Conservation (phyloP, 2,113 vertebrate genomes). For the Xerus inauris region DNA sequence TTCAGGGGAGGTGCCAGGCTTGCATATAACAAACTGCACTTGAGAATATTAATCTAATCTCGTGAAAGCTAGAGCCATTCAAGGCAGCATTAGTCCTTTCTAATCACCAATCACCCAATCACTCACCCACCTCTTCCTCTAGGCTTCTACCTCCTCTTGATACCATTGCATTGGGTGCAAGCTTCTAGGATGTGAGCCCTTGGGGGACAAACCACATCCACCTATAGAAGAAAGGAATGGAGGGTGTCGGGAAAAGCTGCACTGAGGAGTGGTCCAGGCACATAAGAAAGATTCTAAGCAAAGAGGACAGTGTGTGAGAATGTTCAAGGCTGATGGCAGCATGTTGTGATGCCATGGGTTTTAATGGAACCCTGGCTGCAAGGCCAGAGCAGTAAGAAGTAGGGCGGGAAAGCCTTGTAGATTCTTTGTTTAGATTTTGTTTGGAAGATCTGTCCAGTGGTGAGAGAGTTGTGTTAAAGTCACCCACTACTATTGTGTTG, state of each 20-base stretch:
- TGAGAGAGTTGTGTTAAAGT: too few species aligned
- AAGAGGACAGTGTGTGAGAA: background rate
- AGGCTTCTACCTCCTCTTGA: background rate
- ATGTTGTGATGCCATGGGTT: accelerated
- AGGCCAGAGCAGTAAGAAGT: background rate
- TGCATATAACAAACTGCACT: too few species aligned
- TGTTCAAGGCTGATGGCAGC: background rate
- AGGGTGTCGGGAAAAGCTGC: background rate
- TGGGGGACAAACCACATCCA: background rate
- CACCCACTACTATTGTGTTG: too few species aligned
- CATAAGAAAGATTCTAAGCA: background rate
- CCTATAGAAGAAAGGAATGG: background rate
- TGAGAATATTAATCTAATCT: background rate
- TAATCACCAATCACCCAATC: too few species aligned
- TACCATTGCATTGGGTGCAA: too few species aligned
- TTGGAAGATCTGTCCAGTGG: too few species aligned
- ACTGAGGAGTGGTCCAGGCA: background rate
- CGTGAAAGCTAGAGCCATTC: background rate
- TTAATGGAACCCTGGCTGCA: background rate
- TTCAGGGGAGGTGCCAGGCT: background rate
- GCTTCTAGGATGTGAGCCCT: background rate
- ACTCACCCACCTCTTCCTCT: too few species aligned
- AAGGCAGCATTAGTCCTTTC: background rate
- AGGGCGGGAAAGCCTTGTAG: too few species aligned
- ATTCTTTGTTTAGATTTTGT: too few species aligned